A percentile compares a stretch with the other conserved stretches of the same genome.
Conservation (phyloP, 1,140 invertebrate genomes). For the Zaprionus taronus region DNA sequence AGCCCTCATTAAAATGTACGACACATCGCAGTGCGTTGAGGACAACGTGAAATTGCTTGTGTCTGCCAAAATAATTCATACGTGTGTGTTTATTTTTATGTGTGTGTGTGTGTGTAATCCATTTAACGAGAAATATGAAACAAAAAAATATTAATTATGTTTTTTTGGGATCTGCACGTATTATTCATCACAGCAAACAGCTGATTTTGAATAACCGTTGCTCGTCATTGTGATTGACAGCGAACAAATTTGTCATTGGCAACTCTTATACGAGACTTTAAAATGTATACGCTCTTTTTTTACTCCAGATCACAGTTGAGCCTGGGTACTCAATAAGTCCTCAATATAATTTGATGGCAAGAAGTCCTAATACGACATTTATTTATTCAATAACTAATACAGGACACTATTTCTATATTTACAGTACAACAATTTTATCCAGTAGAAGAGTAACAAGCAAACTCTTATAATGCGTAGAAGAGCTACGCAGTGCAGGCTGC, state of each 20-base stretch:
- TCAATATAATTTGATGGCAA: no score
- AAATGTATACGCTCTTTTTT: no score
- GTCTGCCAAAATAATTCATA: constrained; percentile 18
- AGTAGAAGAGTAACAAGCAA: not conserved
- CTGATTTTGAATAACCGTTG: constrained; percentile 3
- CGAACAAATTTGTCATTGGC: not conserved
- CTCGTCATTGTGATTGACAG: no score
- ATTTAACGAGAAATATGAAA: constrained; percentile 7
- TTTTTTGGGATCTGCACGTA: not conserved
- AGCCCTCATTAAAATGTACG: constrained; percentile 52
- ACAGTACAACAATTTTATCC: not conserved
- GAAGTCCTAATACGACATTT: no score
- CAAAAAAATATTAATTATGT: not conserved
- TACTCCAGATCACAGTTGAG: no score
- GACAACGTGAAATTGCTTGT: constrained; percentile 44
- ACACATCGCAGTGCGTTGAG: constrained; percentile 32
- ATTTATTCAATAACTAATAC: not conserved
- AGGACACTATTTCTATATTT: not conserved
- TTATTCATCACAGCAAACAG: not conserved
- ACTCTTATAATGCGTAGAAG: constrained; percentile 50
- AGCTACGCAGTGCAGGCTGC: constrained; percentile 40
- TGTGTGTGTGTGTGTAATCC: not conserved
- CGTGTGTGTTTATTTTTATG: not conserved
- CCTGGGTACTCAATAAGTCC: no score
- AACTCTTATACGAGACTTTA: not conserved